phyloP scores from a whole-genome alignment of 2,113 vertebrate species.

The Catharus bicknelli region DNA sequence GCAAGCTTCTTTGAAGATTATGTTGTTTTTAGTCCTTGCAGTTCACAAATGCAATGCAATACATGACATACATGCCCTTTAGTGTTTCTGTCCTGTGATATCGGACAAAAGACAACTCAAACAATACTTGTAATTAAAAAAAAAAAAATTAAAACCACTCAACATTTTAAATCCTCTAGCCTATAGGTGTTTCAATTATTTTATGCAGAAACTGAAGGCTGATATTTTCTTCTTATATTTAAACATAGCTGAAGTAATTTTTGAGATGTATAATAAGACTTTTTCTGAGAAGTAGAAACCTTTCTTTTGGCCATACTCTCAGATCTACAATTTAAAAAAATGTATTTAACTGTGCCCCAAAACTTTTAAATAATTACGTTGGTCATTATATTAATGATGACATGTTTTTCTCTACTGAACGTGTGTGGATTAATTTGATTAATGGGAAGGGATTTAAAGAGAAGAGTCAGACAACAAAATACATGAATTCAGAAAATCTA shows the following conservation, averaged over 20 bases:
- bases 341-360: rapidly evolving
- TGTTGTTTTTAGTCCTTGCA: not conserved
- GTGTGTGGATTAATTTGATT: not conserved
- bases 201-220: not conserved
- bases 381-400: not conserved
- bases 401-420: not conserved
- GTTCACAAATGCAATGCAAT: not conserved
- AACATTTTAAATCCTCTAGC: not conserved
- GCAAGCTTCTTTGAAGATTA: not conserved
- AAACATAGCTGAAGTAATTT: not conserved
- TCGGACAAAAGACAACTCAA: not conserved
- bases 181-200: not conserved
- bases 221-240: not conserved
- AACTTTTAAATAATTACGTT: not conserved
- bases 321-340: not conserved
- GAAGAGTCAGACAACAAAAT: not conserved
- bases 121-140: not conserved
- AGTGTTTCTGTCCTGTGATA: not conserved
- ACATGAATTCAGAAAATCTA: not conserved
- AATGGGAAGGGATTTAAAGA: not conserved
- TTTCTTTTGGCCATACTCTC: not conserved
- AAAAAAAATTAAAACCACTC: not conserved
- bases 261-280: not conserved
- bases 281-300: not conserved
- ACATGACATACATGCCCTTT: not conserved